Percentiles rank a stretch among this genome's conserved stretches.
Conservation (phyloP, 1,140 invertebrate species). For the Melitaea cinxia region DNA sequence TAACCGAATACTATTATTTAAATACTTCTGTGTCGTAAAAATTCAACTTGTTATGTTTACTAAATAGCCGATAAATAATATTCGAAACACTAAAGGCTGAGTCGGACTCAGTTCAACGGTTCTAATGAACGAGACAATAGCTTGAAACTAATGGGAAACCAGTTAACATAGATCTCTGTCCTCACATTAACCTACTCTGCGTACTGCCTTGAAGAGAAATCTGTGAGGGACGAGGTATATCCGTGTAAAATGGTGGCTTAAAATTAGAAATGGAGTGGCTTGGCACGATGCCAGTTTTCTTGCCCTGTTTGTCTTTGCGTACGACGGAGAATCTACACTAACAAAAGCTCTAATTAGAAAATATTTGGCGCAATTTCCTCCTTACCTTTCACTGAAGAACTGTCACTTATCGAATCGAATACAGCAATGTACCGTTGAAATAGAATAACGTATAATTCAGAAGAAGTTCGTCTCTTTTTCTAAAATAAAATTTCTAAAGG, state of each 20-base stretch:
- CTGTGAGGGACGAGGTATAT: conserved; percentile 41
- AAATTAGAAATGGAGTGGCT: conserved; percentile 56
- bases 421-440: no score
- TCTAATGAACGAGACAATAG: conserved; percentile 62
- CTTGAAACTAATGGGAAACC: conserved; percentile 46
- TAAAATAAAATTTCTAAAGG: no score
- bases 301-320: conserved; percentile 51
- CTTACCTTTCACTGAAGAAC: conserved; percentile 3
- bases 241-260: conserved; percentile 50
- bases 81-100: background rate
- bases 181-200: conserved; percentile 38
- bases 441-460: no score
- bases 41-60: no score
- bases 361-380: conserved; percentile 33
- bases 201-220: conserved; percentile 34
- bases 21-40: no score
- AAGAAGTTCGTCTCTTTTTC: no score
- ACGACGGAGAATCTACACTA: conserved; percentile 38
- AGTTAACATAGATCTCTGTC: conserved; percentile 42
- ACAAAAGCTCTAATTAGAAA: conserved; percentile 46
- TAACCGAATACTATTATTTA: no score
- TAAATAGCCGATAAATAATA: no score
- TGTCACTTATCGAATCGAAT: no score
- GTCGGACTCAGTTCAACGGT: conserved; percentile 46
- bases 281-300: conserved; percentile 58